phyloP scores from a whole-genome alignment of 2,113 vertebrate species.

The Saccopteryx bilineata region DNA sequence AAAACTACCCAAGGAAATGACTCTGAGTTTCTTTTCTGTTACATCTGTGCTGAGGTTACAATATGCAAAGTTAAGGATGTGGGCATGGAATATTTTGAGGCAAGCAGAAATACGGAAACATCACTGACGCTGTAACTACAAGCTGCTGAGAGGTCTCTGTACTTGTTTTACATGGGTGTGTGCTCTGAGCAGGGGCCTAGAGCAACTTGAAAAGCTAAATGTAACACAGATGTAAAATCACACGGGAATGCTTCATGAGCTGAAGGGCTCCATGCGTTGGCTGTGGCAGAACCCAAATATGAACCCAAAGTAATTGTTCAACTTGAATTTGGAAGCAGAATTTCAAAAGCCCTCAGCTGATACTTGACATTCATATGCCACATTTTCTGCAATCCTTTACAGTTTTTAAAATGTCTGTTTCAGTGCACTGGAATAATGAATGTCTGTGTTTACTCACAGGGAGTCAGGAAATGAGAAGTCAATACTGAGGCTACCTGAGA shows the following conservation, averaged over 20 bases:
- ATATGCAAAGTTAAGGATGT: not conserved
- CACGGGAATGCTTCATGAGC: rapidly evolving
- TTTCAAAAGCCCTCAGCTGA: not conserved
- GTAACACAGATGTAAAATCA: rapidly evolving
- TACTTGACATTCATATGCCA: too few relatives aligned
- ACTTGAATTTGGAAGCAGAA: not conserved
- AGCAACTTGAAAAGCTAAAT: not conserved
- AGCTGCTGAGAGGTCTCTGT: not conserved
- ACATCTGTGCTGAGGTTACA: not conserved
- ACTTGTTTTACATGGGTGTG: rapidly evolving
- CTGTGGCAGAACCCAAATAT: rapidly evolving
- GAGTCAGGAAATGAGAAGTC: not conserved
- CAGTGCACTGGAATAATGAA: not conserved
- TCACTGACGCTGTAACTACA: rapidly evolving
- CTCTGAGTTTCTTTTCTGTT: not conserved
- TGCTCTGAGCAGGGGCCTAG: not conserved
- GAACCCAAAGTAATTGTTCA: not conserved
- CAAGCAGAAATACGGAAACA: not conserved
- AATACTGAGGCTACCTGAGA: too few relatives aligned
- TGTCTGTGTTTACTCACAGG: not conserved
- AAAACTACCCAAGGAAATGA: not conserved
- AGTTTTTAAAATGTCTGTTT: not conserved
- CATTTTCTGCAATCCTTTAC: not conserved
- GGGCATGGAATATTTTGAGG: rapidly evolving
- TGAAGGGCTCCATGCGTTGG: rapidly evolving